Evolutionary conservation across 2,888 invertebrate species (phyloP).

Genomic region (Hetaerina titia): DNA sequence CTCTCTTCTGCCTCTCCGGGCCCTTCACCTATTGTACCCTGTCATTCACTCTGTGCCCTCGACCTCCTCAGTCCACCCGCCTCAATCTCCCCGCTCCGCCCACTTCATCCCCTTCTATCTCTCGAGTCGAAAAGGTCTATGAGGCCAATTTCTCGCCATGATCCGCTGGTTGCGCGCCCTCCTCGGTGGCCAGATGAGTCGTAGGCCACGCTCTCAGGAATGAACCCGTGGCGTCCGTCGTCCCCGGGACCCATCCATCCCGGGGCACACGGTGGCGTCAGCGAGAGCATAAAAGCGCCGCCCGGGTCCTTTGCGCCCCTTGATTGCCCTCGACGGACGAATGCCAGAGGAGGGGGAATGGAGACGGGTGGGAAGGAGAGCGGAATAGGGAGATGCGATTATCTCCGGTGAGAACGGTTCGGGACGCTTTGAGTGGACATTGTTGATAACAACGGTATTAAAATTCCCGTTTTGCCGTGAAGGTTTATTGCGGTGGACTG

Average conservation of each 20-base stretch:
- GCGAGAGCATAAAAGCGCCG: no score
- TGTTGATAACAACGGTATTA: neutral
- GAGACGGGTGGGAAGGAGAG: no score
- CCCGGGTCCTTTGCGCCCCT: no score
- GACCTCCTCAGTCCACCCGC: neutral
- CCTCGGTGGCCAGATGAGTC: neutral
- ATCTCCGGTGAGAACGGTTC: neutral
- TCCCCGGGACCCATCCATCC: no score
- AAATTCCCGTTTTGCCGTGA: no score
- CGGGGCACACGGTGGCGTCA: no score
- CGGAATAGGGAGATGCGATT: neutral
- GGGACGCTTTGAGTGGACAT: neutral
- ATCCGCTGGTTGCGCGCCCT: neutral
- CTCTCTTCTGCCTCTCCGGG: neutral
- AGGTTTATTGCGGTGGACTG: no score
- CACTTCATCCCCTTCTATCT: neutral
- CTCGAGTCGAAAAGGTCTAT: neutral
- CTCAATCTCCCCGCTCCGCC: neutral
- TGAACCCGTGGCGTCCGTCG: neutral
- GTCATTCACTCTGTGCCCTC: neutral
- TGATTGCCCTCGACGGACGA: no score
- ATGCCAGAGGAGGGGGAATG: neutral
- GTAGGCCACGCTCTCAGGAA: neutral
- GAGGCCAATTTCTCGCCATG: neutral
- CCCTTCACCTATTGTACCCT: neutral